Percentiles rank a stretch among this genome's conserved stretches.
These are phyloP conservation scores for Pandemis heparana DNA, from an alignment of 2,888 invertebrate genomes.

Conservation along the genomic window DNA sequence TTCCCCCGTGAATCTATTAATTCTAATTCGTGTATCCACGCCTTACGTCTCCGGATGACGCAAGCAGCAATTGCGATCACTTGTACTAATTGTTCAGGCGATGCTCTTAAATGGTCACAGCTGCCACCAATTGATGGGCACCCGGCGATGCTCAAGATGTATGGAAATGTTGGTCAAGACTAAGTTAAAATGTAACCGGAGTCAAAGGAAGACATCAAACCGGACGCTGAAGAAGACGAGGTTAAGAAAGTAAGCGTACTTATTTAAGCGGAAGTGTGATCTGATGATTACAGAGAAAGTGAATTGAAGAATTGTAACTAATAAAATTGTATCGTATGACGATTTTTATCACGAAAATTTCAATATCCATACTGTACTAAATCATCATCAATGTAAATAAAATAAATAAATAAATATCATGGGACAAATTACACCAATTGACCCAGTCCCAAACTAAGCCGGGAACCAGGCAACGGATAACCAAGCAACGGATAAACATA, in stretches of 20 bases:
- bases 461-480: too few relatives aligned
- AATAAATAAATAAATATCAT: too few relatives aligned
- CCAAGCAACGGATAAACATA: too few relatives aligned
- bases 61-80: slow-evolving; percentile 79
- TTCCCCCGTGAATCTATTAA: slow-evolving; percentile 69
- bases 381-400: too few relatives aligned
- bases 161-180: slow-evolving; percentile 34
- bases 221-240: background rate
- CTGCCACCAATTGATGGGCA: slow-evolving; percentile 76
- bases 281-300: too few relatives aligned
- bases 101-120: slow-evolving; percentile 72
- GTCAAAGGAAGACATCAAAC: background rate
- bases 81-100: slow-evolving; percentile 77
- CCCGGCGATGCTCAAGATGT: slow-evolving; percentile 30
- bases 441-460: too few relatives aligned
- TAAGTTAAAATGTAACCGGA: background rate
- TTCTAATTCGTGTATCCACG: slow-evolving; percentile 71
- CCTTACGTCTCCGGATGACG: slow-evolving; percentile 67
- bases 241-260: background rate
- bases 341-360: too few relatives aligned
- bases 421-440: too few relatives aligned
- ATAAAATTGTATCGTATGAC: too few relatives aligned
- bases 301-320: too few relatives aligned
- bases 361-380: too few relatives aligned
- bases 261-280: background rate